phyloP scores from a whole-genome alignment of 1,140 invertebrate genomes.

The Aphelinus atriplicis region DNA sequence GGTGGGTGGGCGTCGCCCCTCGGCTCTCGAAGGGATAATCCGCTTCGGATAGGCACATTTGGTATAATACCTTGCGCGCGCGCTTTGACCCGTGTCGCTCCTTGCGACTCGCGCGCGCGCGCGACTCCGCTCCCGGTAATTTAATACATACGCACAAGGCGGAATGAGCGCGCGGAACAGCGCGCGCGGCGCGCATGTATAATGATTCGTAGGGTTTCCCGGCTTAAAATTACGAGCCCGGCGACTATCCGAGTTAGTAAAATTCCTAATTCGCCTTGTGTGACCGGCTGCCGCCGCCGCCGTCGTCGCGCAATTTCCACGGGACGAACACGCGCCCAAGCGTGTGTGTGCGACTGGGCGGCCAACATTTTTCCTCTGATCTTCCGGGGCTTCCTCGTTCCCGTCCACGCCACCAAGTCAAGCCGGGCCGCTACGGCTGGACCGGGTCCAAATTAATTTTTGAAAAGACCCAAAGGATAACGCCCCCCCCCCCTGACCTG shows the following conservation, averaged over 20 bases:
- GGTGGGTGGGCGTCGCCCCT: neutral
- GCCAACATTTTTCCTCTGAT: constrained; percentile 63
- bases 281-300: too few species aligned
- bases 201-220: constrained; percentile 65
- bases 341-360: constrained; percentile 39
- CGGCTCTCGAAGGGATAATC: constrained; percentile 43
- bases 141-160: constrained; percentile 61
- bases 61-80: constrained; percentile 33
- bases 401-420: constrained; percentile 42
- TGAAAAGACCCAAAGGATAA: constrained; percentile 56
- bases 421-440: constrained; percentile 55
- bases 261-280: constrained; percentile 63
- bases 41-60: constrained; percentile 44
- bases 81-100: neutral
- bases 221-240: constrained; percentile 66
- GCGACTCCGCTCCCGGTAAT: constrained; percentile 49
- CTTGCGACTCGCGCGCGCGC: neutral
- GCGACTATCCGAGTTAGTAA: constrained; percentile 65
- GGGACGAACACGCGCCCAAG: constrained; percentile 45
- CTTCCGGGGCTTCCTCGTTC: constrained; percentile 62
- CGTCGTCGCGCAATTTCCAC: constrained; percentile 42
- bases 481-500: constrained; percentile 6
- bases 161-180: constrained; percentile 10
- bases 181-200: constrained; percentile 39
- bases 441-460: constrained; percentile 66